A percentile compares a stretch with the other conserved stretches of the same genome.
These are phyloP conservation scores for Dolomedes plantarius DNA, from an alignment of 2,888 invertebrate genomes.

Conservation along the genomic window DNA sequence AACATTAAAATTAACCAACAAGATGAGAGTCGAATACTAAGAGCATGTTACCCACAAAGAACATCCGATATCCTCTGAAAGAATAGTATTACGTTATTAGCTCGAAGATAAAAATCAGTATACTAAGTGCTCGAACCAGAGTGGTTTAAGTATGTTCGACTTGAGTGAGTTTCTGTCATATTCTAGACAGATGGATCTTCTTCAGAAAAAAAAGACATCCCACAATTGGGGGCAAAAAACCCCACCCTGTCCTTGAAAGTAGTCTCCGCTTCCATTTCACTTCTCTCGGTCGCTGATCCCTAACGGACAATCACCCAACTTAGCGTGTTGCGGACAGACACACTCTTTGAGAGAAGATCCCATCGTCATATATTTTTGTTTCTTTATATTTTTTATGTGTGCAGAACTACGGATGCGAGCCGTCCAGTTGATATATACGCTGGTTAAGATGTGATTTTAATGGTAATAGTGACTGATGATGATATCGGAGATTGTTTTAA, in stretches of 20 bases:
- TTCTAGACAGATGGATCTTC: no score
- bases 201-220: background rate
- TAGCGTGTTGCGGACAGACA: background rate
- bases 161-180: no score
- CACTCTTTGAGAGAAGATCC: background rate
- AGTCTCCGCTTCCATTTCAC: constrained; percentile 14
- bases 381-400: background rate
- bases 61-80: no score
- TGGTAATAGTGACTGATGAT: background rate
- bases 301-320: constrained; percentile 27
- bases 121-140: no score
- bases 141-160: no score
- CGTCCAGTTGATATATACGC: background rate
- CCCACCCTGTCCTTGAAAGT: constrained; percentile 29
- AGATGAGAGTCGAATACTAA: no score
- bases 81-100: no score
- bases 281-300: constrained; percentile 3
- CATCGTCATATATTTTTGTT: background rate
- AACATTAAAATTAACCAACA: no score
- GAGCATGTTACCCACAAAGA: no score
- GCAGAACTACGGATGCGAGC: background rate
- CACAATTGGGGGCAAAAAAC: constrained; percentile 37
- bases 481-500: background rate
- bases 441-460: background rate
- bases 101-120: no score